Percentiles rank a stretch among this genome's conserved stretches.
Evolutionary conservation across 2,797 vertebrate species (phyloP).

Genomic region (Lutjanus campechanus): DNA sequence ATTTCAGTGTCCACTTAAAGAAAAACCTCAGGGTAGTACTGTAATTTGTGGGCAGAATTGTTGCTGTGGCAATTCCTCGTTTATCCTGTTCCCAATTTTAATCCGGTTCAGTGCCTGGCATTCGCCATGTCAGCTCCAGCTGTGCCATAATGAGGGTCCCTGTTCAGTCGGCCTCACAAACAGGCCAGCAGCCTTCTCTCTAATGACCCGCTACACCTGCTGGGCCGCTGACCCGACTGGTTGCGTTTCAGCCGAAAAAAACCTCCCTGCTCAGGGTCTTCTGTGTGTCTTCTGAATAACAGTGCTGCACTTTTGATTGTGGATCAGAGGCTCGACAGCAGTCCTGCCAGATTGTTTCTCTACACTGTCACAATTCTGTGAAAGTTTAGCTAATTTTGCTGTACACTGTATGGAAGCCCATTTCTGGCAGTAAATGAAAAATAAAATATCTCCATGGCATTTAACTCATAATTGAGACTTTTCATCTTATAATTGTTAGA

Average conservation of each 20-base stretch:
- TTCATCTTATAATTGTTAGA: too few relatives aligned
- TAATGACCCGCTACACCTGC: slow-evolving; percentile 50
- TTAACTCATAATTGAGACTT: too few relatives aligned
- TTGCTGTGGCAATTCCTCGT: slow-evolving; percentile 53
- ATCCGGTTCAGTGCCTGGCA: slow-evolving; percentile 59
- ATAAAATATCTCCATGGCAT: too few relatives aligned
- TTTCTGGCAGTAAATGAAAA: too few relatives aligned
- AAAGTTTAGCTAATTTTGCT: not conserved
- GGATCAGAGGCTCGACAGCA: not conserved
- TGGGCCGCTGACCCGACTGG: slow-evolving; percentile 18
- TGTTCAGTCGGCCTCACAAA: slow-evolving; percentile 43
- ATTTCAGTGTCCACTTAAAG: not conserved
- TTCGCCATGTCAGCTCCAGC: slow-evolving; percentile 64
- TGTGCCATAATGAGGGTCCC: slow-evolving; percentile 70
- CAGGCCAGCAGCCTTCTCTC: slow-evolving; percentile 17
- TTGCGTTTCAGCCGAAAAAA: not conserved
- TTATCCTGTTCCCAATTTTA: slow-evolving; percentile 60
- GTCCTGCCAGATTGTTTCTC: too few relatives aligned
- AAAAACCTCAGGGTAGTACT: not conserved
- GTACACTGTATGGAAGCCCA: too few relatives aligned
- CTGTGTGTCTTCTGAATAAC: not conserved
- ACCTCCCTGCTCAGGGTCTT: slow-evolving; percentile 1
- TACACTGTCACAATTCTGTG: not conserved
- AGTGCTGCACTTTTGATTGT: not conserved
- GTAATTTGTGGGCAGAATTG: slow-evolving; percentile 33